Conservation (phyloP, 2,113 vertebrate species). For the Mirza zaza region DNA sequence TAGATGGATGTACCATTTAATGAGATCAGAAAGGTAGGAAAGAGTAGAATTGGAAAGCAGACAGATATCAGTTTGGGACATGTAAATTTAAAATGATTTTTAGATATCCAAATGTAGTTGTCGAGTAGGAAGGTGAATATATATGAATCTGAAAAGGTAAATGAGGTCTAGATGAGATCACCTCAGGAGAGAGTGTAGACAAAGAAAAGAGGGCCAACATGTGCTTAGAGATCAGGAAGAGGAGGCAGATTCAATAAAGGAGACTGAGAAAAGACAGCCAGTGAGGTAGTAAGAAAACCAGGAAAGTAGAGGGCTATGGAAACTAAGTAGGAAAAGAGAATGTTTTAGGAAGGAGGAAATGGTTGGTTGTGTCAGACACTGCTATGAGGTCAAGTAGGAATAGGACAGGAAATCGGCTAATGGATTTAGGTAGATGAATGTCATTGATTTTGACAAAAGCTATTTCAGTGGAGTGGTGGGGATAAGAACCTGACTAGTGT, state of each 20-base stretch:
- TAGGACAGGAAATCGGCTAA: not conserved
- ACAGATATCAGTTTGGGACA: not conserved
- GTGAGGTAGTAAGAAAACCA: not conserved
- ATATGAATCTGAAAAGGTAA: not conserved
- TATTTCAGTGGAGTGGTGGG: not conserved
- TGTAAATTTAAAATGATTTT: not conserved
- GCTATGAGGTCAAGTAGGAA: not conserved
- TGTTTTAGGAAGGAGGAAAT: not conserved
- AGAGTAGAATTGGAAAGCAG: not conserved
- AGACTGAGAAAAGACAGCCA: not conserved
- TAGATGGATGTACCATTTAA: not conserved
- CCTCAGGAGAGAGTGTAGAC: not conserved
- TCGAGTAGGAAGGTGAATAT: not conserved
- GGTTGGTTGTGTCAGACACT: not conserved
- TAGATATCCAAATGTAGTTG: not conserved
- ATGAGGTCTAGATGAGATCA: not conserved
- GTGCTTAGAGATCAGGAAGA: not conserved
- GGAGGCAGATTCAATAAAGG: not conserved
- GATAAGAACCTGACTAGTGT: not conserved
- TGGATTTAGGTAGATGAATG: not conserved
- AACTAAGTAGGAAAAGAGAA: not conserved
- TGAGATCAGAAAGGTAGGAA: not conserved
- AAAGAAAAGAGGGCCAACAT: not conserved
- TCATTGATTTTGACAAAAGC: constrained; percentile 6
- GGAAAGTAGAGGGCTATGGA: not conserved